Conservation (phyloP, 2,113 vertebrate genomes). For the Monopterus albus region DNA sequence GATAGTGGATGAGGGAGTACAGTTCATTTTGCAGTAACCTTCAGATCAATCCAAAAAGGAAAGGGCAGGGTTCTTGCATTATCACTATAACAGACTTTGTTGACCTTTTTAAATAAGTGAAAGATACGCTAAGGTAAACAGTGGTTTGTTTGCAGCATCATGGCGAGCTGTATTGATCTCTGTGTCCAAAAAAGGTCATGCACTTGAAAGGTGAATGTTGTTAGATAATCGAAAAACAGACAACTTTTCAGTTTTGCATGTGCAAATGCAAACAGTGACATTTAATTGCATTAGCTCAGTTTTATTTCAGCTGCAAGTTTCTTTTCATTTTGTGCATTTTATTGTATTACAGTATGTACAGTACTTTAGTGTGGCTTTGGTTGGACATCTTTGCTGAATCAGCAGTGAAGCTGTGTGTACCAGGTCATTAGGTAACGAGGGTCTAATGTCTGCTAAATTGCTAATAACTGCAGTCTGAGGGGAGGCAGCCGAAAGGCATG, state of each 20-base stretch:
- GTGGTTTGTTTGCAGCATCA: slow-evolving; percentile 69
- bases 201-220: slow-evolving; percentile 72
- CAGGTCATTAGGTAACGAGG: slow-evolving; percentile 64
- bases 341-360: background rate
- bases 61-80: slow-evolving; percentile 63
- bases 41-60: slow-evolving; percentile 66
- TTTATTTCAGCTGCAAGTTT: slow-evolving; percentile 10
- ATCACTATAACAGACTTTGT: slow-evolving; percentile 69
- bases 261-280: slow-evolving; percentile 19
- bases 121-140: slow-evolving; percentile 75
- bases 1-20: slow-evolving; percentile 23
- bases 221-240: slow-evolving; percentile 65
- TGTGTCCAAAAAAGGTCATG: slow-evolving; percentile 67
- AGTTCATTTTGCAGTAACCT: slow-evolving; percentile 51
- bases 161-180: slow-evolving; percentile 72
- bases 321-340: slow-evolving; percentile 6
- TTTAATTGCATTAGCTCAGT: slow-evolving; percentile 33
- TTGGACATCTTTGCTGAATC: slow-evolving; percentile 54
- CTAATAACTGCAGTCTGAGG: slow-evolving; percentile 54
- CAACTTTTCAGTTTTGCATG: slow-evolving; percentile 47
- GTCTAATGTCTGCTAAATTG: slow-evolving; percentile 61
- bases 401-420: slow-evolving; percentile 37
- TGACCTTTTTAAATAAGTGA: slow-evolving; percentile 80
- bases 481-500: slow-evolving; percentile 23
- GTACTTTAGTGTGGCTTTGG: slow-evolving; percentile 18